Evolutionary conservation across 1,140 invertebrate species (phyloP).

Genomic region (Halyomorpha halys): DNA sequence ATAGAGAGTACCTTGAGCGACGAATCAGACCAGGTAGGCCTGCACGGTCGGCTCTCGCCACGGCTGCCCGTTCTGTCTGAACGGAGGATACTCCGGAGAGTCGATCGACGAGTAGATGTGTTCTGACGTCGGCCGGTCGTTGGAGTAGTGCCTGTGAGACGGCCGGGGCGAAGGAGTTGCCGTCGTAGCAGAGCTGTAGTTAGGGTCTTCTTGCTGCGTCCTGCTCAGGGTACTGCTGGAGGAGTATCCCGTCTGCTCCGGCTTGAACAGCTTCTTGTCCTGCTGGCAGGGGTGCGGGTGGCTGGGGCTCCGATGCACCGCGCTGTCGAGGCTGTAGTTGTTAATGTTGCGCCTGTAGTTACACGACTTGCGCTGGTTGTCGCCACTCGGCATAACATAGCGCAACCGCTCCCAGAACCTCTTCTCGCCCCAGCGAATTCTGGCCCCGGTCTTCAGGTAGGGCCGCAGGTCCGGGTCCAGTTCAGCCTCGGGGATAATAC

Average conservation of each 20-base stretch:
- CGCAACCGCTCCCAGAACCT: conserved; percentile 84
- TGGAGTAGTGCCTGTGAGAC: conserved; percentile 43
- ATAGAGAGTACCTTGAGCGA: conserved; percentile 7
- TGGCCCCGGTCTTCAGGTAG: conserved; percentile 72
- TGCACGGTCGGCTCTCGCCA: conserved; percentile 29
- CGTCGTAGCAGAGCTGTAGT: conserved; percentile 51
- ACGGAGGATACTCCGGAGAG: conserved; percentile 63
- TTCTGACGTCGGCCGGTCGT: conserved; percentile 60
- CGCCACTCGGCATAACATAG: conserved; percentile 71
- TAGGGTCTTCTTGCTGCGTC: conserved; percentile 45
- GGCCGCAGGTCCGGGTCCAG: conserved; percentile 76
- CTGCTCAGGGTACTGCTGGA: conserved; percentile 32
- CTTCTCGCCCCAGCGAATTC: conserved; percentile 78
- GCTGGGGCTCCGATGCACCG: conserved; percentile 39
- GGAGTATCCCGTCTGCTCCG: conserved; percentile 34
- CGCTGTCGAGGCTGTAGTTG: conserved; percentile 58
- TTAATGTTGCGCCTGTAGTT: conserved; percentile 59
- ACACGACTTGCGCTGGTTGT: conserved; percentile 42
- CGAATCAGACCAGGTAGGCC: conserved; percentile 31
- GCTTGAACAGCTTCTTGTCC: conserved; percentile 40
- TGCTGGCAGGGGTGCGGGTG: conserved; percentile 38
- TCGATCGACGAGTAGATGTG: conserved; percentile 81
- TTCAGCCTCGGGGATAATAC: conserved; percentile 63
- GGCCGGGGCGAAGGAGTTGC: conserved; percentile 51
- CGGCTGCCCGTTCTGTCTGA: conserved; percentile 20